Base-by-base conservation (phyloP, 2,797 vertebrate species). In the Parauchenoglanis ngamensis region DNA sequence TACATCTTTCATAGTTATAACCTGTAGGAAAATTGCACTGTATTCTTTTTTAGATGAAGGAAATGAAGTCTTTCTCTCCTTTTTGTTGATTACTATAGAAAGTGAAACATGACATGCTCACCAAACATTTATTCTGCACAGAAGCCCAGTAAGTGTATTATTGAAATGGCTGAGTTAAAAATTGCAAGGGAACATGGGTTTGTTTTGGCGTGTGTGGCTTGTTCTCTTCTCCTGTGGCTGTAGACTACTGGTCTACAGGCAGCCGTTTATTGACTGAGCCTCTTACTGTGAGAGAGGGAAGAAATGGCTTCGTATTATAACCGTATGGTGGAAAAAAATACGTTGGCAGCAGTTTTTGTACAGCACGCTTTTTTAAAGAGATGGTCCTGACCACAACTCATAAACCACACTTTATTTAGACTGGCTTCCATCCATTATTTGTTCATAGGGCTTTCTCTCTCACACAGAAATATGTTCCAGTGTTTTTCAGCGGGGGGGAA, bases 371-470 rank as follows among this genome's bases (percentile, higher is more conserved):
- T 91, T 96, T 83, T 84, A 90, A 91, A 94, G 97, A 97, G 97
- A 98, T 96, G 96, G 97, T 98, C 97, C 95, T 97, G 96, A 98
- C 98, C 97, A 91, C 97, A 98, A 96, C 97, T 97, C 97, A 96
- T 96, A 97, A 98, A 98, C 96, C 97, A 83, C 96, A 97, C 96
- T 95, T 96, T 98, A 97, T 98, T 99, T 97, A 98, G 96, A 95
- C 97, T 98, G 97, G 97, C 97, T 91, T 93, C 92, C 92, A 92
- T 96, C 96, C 97, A 97, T 97, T 97, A 97, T 97, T 98, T 97
- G 97, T 97, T 98, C 97, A 97, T 96, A 97, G 96, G 96, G 96
- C 95, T 97, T 98, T 98, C 97, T 97, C 97, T 97, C 97, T 98
- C 97, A 96, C 94, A 95, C 94, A 94, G 96, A 97, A 97, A 97